Evolutionary conservation across 2,888 invertebrate species (phyloP).

Genomic region (Tridacna crocea): DNA sequence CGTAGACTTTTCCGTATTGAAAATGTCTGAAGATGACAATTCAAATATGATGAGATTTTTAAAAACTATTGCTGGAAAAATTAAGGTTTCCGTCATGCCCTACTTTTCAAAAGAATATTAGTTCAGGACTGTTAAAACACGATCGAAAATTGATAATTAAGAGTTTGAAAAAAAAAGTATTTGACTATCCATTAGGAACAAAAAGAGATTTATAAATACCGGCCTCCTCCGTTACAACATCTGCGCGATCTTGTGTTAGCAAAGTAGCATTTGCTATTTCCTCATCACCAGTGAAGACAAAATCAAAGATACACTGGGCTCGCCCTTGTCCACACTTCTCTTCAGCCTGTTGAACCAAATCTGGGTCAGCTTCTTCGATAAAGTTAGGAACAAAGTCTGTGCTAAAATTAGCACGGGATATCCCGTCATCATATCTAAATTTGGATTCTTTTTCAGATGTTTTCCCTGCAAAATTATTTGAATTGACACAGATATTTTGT

Average conservation of each 20-base stretch:
- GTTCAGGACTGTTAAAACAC: too few species aligned
- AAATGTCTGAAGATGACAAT: too few species aligned
- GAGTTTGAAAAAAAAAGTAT: too few species aligned
- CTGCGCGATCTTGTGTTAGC: background rate
- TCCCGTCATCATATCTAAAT: conserved; percentile 45
- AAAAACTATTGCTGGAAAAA: too few species aligned
- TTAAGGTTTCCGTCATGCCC: too few species aligned
- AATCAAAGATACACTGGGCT: conserved; percentile 57
- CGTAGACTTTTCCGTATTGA: too few species aligned
- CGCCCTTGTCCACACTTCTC: conserved; percentile 36
- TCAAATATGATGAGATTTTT: too few species aligned
- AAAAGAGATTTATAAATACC: background rate
- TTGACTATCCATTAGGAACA: too few species aligned
- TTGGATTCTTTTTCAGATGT: conserved; percentile 32
- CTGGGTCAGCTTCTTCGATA: conserved; percentile 52
- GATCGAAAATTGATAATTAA: too few species aligned
- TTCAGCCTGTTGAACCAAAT: conserved; percentile 39
- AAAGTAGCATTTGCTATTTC: conserved; percentile 9
- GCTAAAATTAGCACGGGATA: conserved; percentile 36
- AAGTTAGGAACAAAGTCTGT: conserved; percentile 54
- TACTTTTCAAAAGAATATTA: too few species aligned
- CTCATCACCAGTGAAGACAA: conserved; percentile 50
- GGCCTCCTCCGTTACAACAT: background rate
- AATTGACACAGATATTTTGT: background rate
- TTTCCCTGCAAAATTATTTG: conserved; percentile 34